Evolutionary conservation across 2,888 invertebrate genomes (phyloP).

Genomic region (Eupithecia dodoneata): DNA sequence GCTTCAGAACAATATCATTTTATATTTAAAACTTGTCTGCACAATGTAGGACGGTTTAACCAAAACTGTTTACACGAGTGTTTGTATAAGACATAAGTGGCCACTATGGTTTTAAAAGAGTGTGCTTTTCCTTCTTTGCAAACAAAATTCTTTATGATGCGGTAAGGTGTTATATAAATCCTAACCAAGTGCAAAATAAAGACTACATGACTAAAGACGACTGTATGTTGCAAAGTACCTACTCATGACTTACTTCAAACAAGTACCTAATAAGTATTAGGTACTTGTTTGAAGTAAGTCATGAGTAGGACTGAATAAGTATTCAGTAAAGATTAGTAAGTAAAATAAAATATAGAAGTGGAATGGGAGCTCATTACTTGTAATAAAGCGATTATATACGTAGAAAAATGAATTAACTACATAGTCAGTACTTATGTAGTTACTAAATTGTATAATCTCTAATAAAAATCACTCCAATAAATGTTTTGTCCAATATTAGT

Average conservation of each 20-base stretch:
- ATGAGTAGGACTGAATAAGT: no score
- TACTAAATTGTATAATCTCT: background rate
- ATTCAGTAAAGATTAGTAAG: background rate
- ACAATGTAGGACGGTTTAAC: background rate
- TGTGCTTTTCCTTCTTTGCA: background rate
- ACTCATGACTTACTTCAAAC: background rate
- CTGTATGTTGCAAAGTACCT: background rate
- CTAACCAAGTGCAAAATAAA: background rate
- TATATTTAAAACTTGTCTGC: background rate
- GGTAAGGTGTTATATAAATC: background rate
- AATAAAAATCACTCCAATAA: background rate
- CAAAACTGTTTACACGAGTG: conserved; percentile 1
- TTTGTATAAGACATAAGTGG: background rate
- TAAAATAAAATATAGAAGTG: background rate
- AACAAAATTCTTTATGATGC: background rate
- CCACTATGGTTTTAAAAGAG: conserved; percentile 2
- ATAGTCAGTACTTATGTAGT: no score
- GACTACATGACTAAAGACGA: no score
- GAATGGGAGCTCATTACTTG: background rate
- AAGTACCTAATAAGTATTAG: background rate
- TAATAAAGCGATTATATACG: background rate
- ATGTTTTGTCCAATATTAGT: conserved; percentile 32
- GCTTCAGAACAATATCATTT: background rate
- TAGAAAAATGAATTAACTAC: background rate
- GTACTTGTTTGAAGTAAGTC: background rate